Conservation (phyloP, 2,888 invertebrate genomes). For the Ariolimax columbianus region DNA sequence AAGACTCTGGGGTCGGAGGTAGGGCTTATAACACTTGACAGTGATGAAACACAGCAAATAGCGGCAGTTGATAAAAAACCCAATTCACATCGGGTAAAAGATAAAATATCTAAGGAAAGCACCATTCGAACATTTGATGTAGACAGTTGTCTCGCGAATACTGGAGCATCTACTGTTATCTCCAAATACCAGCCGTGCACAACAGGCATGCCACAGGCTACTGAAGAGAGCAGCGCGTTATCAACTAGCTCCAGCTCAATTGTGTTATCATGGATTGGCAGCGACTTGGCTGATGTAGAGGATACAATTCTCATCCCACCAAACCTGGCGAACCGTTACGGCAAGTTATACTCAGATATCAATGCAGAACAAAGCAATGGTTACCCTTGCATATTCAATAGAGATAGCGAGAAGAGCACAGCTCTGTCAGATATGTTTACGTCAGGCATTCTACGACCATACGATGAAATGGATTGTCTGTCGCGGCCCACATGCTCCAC, state of each 20-base stretch:
- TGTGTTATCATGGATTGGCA: slow-evolving; percentile 39
- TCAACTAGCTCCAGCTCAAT: slow-evolving; percentile 43
- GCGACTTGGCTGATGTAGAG: slow-evolving; percentile 1
- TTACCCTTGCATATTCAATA: no score
- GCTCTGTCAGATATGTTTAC: neutral
- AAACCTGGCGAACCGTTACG: neutral
- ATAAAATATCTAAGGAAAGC: neutral
- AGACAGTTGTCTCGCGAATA: no score
- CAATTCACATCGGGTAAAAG: neutral
- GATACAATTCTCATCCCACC: neutral
- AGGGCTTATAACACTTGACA: neutral
- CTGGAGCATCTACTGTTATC: no score
- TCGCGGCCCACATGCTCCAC: neutral
- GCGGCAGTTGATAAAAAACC: neutral
- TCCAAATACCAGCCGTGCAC: no score
- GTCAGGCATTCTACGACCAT: no score
- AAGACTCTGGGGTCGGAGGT: neutral
- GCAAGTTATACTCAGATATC: neutral
- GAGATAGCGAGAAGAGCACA: neutral
- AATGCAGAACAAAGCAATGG: neutral
- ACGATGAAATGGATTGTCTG: neutral
- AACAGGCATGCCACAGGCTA: neutral
- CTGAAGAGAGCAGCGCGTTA: neutral
- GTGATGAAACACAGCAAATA: neutral
- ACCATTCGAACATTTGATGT: neutral